These are phyloP conservation scores for Atta texana DNA, from an alignment of 1,140 invertebrate species.

Conservation along the genomic window DNA sequence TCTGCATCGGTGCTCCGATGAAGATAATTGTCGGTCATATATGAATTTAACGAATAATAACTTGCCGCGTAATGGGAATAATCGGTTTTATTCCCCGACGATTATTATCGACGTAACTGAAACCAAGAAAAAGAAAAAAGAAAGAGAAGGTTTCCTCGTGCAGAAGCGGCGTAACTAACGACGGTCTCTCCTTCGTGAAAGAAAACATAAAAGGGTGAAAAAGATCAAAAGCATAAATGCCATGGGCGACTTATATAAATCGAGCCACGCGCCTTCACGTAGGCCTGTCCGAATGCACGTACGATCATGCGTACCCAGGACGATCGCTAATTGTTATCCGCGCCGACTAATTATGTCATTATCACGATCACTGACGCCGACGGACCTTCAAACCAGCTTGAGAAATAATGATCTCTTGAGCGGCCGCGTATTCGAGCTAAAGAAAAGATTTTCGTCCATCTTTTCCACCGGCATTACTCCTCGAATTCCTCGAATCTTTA, in stretches of 20 bases:
- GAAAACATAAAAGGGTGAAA: slow-evolving; percentile 25
- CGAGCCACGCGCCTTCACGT: slow-evolving; percentile 77
- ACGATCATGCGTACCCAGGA: slow-evolving; percentile 38
- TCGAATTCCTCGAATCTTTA: slow-evolving; percentile 39
- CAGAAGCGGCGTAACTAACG: slow-evolving; percentile 51
- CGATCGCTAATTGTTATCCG: slow-evolving; percentile 77
- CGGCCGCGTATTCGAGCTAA: slow-evolving; percentile 13
- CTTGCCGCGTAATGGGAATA: slow-evolving; percentile 33
- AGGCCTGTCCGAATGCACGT: slow-evolving; percentile 44
- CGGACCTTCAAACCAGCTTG: slow-evolving; percentile 13
- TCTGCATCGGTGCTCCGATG: background rate
- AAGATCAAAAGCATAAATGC: slow-evolving; percentile 29
- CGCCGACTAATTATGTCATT: slow-evolving; percentile 79
- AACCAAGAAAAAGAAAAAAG: background rate
- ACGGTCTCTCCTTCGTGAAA: slow-evolving; percentile 15
- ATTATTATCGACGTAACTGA: slow-evolving; percentile 32
- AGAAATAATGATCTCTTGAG: slow-evolving; percentile 59
- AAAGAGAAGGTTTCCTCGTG: background rate
- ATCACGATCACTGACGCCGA: slow-evolving; percentile 77
- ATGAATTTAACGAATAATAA: slow-evolving; percentile 39
- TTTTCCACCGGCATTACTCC: slow-evolving; percentile 37
- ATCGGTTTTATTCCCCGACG: slow-evolving; percentile 19
- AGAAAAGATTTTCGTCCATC: slow-evolving; percentile 56
- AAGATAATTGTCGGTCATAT: background rate
- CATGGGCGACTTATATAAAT: slow-evolving; percentile 63